Conservation (phyloP, 1,140 invertebrate species). For the Alviniconcha marisindica region DNA sequence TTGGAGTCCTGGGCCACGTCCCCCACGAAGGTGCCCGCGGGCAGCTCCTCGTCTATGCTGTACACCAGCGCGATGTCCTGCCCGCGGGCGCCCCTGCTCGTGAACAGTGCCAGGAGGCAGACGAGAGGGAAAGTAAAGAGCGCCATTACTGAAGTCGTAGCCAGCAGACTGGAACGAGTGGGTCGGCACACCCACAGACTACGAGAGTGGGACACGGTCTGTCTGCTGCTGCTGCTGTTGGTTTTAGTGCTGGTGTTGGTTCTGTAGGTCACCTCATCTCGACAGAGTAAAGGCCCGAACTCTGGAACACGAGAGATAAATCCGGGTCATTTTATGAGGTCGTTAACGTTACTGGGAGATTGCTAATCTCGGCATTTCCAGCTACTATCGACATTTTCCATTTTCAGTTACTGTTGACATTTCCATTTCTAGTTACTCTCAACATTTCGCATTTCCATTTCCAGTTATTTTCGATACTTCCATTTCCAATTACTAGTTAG, state of each 20-base stretch:
- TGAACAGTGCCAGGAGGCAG: not conserved
- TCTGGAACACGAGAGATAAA: too few species aligned
- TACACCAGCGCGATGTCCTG: slow-evolving; percentile 47
- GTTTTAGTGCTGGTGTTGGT: not conserved
- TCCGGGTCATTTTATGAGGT: too few species aligned
- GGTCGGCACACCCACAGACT: too few species aligned
- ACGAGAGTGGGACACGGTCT: not conserved
- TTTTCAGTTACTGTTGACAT: too few species aligned
- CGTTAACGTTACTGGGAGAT: too few species aligned
- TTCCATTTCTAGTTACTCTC: too few species aligned
- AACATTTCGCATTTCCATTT: too few species aligned
- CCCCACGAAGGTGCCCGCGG: slow-evolving; percentile 43
- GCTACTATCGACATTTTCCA: too few species aligned
- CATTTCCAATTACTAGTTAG: too few species aligned
- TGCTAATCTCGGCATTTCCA: too few species aligned
- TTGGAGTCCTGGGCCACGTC: slow-evolving; percentile 54
- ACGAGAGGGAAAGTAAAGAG: not conserved
- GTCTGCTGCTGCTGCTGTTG: not conserved
- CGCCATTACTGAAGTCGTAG: not conserved
- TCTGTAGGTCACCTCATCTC: not conserved
- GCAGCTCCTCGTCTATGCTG: slow-evolving; percentile 42
- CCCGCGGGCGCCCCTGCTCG: not conserved
- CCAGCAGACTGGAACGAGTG: not conserved
- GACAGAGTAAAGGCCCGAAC: not conserved
- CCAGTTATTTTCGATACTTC: too few species aligned